A percentile compares a stretch with the other conserved stretches of the same genome.
Conservation (phyloP, 2,797 vertebrate species). For the Phrynocephalus forsythii region DNA sequence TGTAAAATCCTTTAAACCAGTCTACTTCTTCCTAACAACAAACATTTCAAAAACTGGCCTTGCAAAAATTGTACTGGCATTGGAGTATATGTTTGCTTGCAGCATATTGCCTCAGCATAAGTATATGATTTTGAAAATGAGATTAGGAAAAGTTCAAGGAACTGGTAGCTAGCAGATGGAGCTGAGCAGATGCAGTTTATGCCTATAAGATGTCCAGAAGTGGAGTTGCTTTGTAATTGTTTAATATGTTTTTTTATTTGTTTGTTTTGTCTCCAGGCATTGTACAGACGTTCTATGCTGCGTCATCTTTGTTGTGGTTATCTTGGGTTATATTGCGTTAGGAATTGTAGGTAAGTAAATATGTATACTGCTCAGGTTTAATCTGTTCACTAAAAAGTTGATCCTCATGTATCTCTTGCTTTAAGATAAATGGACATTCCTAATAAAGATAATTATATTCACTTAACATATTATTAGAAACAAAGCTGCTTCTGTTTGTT, state of each 20-base stretch:
- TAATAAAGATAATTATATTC: slow-evolving; percentile 17
- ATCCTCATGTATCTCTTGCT: not conserved
- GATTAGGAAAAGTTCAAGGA: slow-evolving; percentile 1
- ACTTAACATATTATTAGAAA: slow-evolving; percentile 35
- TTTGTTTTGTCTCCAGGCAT: slow-evolving; percentile 77
- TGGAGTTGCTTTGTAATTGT: slow-evolving; percentile 38
- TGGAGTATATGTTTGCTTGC: not conserved
- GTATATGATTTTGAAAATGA: slow-evolving; percentile 10
- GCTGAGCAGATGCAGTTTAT: not conserved
- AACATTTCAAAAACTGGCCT: not conserved
- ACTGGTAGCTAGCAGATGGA: not conserved
- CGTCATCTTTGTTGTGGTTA: slow-evolving; percentile 89
- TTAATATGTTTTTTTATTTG: slow-evolving; percentile 34
- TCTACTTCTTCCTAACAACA: not conserved
- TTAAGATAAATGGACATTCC: slow-evolving; percentile 41
- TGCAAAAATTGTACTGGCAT: not conserved
- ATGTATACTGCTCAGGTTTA: slow-evolving; percentile 29
- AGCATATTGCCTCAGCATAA: not conserved
- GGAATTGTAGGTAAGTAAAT: slow-evolving; percentile 91
- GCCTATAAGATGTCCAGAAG: slow-evolving; percentile 1
- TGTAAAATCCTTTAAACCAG: not conserved
- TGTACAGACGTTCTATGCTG: slow-evolving; percentile 94
- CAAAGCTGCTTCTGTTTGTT: slow-evolving; percentile 20
- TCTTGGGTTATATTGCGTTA: slow-evolving; percentile 91
- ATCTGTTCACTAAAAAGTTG: not conserved